phyloP scores from a whole-genome alignment of 1,140 invertebrate species.

The Drosophila rhopaloa region DNA sequence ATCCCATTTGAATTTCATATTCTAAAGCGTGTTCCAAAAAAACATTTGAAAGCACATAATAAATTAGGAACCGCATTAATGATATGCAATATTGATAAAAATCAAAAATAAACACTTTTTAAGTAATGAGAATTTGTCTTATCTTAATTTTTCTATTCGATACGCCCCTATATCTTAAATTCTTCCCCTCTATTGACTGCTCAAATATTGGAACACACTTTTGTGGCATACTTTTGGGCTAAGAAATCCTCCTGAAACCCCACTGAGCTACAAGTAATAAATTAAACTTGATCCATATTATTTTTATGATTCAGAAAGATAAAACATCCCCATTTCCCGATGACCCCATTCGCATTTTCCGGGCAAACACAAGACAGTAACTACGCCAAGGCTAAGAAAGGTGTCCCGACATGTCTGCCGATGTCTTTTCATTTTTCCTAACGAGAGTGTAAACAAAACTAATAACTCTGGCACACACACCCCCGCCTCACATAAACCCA shows the following conservation, averaged over 20 bases:
- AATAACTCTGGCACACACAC: slow-evolving; percentile 54
- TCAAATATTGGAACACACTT: neutral
- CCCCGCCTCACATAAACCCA: slow-evolving; percentile 14
- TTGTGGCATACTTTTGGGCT: slow-evolving; percentile 13
- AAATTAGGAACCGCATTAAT: too few species aligned
- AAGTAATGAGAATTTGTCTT: neutral
- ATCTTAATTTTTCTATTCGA: neutral
- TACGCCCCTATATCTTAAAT: neutral
- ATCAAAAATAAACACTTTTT: too few species aligned
- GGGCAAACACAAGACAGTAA: slow-evolving; percentile 25
- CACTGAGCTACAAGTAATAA: slow-evolving; percentile 10
- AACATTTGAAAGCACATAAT: too few species aligned
- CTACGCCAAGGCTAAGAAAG: slow-evolving; percentile 45
- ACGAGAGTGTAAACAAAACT: slow-evolving; percentile 64
- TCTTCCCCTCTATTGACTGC: neutral
- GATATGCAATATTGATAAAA: too few species aligned
- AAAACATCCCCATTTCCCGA: slow-evolving; percentile 17
- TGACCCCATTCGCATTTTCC: slow-evolving; percentile 33
- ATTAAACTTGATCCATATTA: slow-evolving; percentile 22
- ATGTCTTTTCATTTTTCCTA: slow-evolving; percentile 33
- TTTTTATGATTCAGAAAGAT: slow-evolving; percentile 31
- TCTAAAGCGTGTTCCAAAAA: too few species aligned
- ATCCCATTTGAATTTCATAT: too few species aligned
- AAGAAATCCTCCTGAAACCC: too few species aligned
- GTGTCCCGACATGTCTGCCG: slow-evolving; percentile 40